A percentile compares a stretch with the other conserved stretches of the same genome.
Conservation (phyloP, 2,797 vertebrate genomes). For the Allobates femoralis region DNA sequence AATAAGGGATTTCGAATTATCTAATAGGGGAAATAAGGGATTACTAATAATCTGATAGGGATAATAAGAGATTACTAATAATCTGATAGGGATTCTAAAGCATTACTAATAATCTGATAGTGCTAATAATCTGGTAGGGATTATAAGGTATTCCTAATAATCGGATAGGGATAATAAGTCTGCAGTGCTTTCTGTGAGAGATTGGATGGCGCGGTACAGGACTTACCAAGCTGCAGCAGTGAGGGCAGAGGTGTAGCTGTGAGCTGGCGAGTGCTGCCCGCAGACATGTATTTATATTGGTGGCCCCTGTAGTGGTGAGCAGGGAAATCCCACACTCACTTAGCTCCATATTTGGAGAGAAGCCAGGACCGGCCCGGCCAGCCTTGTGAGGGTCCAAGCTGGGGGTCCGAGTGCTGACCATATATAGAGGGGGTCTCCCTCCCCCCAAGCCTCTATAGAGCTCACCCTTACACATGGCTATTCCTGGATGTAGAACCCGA, state of each 20-base stretch:
- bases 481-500: slow-evolving; percentile 57
- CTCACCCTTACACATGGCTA: slow-evolving; percentile 59
- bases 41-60: too few species aligned
- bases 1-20: too few species aligned
- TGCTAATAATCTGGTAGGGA: too few species aligned
- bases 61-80: too few species aligned
- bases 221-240: slow-evolving; percentile 59
- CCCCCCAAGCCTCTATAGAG: slow-evolving; percentile 55
- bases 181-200: not conserved
- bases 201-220: not conserved
- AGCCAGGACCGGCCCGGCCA: slow-evolving; percentile 56
- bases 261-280: slow-evolving; percentile 36
- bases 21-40: too few species aligned
- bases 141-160: too few species aligned
- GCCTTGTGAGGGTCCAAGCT: slow-evolving; percentile 60
- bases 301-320: slow-evolving; percentile 46
- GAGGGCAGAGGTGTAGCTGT: slow-evolving; percentile 44
- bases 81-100: too few species aligned
- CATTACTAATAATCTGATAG: too few species aligned
- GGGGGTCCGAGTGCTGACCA: slow-evolving; percentile 58
- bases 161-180: too few species aligned
- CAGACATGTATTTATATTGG: slow-evolving; percentile 56
- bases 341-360: slow-evolving; percentile 62
- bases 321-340: slow-evolving; percentile 55
- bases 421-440: slow-evolving; percentile 61